These are phyloP conservation scores for Cantharis lateralis DNA, from an alignment of 2,888 invertebrate genomes.

Conservation along the genomic window DNA sequence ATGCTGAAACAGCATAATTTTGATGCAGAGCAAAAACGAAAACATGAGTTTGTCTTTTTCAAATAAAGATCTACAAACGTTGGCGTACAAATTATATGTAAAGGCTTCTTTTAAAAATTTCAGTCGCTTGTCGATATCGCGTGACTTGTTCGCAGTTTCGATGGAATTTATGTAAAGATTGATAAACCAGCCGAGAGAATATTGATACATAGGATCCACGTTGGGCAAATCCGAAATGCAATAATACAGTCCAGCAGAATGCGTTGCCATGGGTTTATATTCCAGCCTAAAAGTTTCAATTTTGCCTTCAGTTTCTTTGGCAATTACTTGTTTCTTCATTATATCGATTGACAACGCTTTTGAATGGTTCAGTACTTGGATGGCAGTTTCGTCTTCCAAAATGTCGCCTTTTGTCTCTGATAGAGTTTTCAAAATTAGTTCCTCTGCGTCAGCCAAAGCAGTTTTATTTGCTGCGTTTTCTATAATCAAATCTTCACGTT, in stretches of 20 bases:
- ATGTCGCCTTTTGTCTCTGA: conserved; percentile 85
- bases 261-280: conserved; percentile 77
- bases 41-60: conserved; percentile 84
- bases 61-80: conserved; percentile 82
- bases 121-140: conserved; percentile 71
- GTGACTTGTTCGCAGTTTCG: conserved; percentile 72
- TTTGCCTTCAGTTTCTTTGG: conserved; percentile 75
- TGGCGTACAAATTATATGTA: conserved; percentile 78
- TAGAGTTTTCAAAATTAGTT: conserved; percentile 83
- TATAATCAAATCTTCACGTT: conserved; percentile 76
- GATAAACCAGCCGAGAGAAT: conserved; percentile 85
- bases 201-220: conserved; percentile 89
- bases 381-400: conserved; percentile 88
- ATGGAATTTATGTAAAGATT: conserved; percentile 79
- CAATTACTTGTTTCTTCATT: conserved; percentile 77
- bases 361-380: conserved; percentile 84
- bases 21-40: conserved; percentile 78
- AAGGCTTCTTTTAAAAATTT: conserved; percentile 75
- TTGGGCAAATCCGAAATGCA: conserved; percentile 82
- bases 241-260: conserved; percentile 80
- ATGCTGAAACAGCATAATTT: conserved; percentile 64
- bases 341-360: conserved; percentile 82
- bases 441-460: conserved; percentile 83
- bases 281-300: conserved; percentile 77
- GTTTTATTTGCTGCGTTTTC: conserved; percentile 81